These are phyloP conservation scores for Nylanderia fulva DNA, from an alignment of 1,140 invertebrate genomes.

Conservation along the genomic window DNA sequence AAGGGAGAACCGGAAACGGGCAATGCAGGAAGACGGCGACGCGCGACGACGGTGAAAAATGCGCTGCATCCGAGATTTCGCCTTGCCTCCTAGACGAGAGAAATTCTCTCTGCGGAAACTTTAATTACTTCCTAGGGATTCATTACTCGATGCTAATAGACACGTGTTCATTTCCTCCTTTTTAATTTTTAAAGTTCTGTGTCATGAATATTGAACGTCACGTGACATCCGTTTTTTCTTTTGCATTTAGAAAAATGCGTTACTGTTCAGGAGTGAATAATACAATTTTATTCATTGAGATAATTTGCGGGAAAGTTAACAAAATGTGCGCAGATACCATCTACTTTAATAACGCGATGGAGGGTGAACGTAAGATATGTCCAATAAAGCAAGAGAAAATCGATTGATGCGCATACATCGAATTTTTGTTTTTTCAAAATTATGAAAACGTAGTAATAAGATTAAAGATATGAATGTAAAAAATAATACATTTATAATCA, in stretches of 20 bases:
- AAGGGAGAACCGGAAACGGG: constrained; percentile 60
- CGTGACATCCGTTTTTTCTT: constrained; percentile 45
- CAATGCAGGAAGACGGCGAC: constrained; percentile 62
- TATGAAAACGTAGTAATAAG: not conserved
- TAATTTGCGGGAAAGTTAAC: constrained; percentile 24
- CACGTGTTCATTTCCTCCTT: constrained; percentile 75
- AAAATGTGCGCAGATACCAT: not conserved
- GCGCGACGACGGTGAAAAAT: constrained; percentile 78
- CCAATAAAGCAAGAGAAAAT: not conserved
- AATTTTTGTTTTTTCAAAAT: not conserved
- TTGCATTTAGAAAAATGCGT: constrained; percentile 41
- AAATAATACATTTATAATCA: not conserved
- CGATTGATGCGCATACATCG: not conserved
- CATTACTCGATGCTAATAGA: constrained; percentile 83
- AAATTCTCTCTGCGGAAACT: constrained; percentile 79
- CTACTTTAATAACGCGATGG: constrained; percentile 14
- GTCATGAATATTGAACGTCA: constrained; percentile 79
- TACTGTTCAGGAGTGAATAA: constrained; percentile 41
- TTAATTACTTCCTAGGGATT: constrained; percentile 83
- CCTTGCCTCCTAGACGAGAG: constrained; percentile 51
- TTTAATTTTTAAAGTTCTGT: constrained; percentile 74
- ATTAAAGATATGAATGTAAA: not conserved
- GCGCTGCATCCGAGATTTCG: constrained; percentile 67
- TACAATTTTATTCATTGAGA: constrained; percentile 17
- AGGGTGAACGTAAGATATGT: not conserved